Base-by-base conservation (phyloP, 2,888 invertebrate species). In the Ditylenchus weischeri region DNA sequence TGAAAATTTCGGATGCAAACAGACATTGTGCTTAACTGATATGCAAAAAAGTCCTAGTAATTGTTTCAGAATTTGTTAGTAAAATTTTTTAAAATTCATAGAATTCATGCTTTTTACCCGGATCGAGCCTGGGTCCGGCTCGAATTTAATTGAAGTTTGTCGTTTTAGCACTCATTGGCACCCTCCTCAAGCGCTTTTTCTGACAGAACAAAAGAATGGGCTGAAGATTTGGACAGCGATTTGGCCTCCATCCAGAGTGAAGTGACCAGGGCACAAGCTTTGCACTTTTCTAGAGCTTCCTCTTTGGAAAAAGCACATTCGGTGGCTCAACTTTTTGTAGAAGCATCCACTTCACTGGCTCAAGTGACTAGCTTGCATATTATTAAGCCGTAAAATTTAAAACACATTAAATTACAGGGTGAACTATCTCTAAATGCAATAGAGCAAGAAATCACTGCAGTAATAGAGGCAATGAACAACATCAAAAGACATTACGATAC, bases 231-330 rank as follows among this genome's bases (percentile, higher is more conserved):
- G 38, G 74, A 73, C 59, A 75, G 71, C 29, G 72, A 73, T 50
- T 63, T 73, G 29, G 67, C 64, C 29, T 76, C 75, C 11, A 50
- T 73, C 38, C 64, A 76, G 47, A 74, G 74, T 48, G 73, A 73
- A 62, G 63, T 71, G 11, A 49, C 65, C 23, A 57, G 72, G 18
- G 57, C 57, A 29, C 76, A 76, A 58, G 64, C 71, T 10, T 57
- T 72, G 48, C 43, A 62, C 2, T 35, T 19, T 6, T 49, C 51
- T n/a, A 69, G 57, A 15, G 57, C 29, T 23, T 43, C 23, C 5
- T 13, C 43, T 19, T 19, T 69, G 29, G 43, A 29, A 43, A 43
- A 49, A 11, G 54, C 47, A 6, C 43, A 59, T 21, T 57, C 69
- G 18, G 29, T 62, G n/a, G 36, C 47, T 35, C 61, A 58, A 29